A percentile compares a stretch with the other conserved stretches of the same genome.
phyloP scores from a whole-genome alignment of 1,140 invertebrate genomes.

The Penaeus vannamei region DNA sequence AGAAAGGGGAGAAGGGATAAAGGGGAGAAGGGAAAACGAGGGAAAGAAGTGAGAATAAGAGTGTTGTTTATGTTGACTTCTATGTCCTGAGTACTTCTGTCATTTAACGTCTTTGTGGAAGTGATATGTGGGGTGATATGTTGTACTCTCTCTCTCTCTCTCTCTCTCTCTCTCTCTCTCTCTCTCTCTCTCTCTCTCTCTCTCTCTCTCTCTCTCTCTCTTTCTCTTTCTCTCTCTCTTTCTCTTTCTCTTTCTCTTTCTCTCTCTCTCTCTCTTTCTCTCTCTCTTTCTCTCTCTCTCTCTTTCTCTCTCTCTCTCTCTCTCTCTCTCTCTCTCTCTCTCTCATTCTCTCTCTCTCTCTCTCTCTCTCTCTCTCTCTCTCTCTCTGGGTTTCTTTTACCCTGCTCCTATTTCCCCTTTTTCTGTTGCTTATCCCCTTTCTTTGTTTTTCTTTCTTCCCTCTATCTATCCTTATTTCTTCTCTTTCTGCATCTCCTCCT shows the following conservation, averaged over 20 bases:
- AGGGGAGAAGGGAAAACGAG: too few relatives aligned
- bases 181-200: neutral
- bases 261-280: conserved; percentile 41
- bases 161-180: neutral
- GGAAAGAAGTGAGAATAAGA: too few relatives aligned
- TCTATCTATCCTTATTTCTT: neutral
- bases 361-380: neutral
- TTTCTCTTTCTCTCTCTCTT: neutral
- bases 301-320: conserved; percentile 40
- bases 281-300: conserved; percentile 26
- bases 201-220: neutral
- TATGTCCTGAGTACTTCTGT: too few relatives aligned
- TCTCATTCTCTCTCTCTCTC: neutral
- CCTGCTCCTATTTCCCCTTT: too few relatives aligned
- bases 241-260: neutral
- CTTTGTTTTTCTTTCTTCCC: too few relatives aligned
- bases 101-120: too few relatives aligned
- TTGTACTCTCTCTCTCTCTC: neutral
- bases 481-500: neutral
- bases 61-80: too few relatives aligned
- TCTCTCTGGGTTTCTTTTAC: neutral
- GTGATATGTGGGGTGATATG: too few relatives aligned
- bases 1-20: too few relatives aligned
- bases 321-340: neutral
- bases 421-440: too few relatives aligned